These are phyloP conservation scores for Anguilla anguilla DNA, from an alignment of 2,797 vertebrate species.

Conservation along the genomic window DNA sequence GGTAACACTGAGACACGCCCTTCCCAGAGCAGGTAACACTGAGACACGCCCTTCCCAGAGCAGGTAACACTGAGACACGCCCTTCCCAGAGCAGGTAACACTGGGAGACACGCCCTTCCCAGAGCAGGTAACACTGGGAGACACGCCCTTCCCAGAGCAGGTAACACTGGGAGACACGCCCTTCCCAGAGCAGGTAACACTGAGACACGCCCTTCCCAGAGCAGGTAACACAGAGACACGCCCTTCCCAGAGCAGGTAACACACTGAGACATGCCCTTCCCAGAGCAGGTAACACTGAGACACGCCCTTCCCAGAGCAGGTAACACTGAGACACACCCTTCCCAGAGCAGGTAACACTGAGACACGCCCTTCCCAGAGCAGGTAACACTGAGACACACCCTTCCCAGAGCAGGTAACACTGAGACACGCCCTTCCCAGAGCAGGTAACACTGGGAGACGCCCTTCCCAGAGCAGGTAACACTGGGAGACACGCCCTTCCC, in stretches of 20 bases:
- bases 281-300: too few relatives aligned
- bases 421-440: not conserved
- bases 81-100: not conserved
- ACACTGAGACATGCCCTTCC: too few relatives aligned
- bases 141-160: not conserved
- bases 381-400: not conserved
- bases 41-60: not conserved
- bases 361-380: not conserved
- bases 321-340: not conserved
- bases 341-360: not conserved
- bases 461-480: slow-evolving; percentile 4
- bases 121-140: not conserved
- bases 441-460: not conserved
- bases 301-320: not conserved
- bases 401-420: slow-evolving; percentile 6
- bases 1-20: not conserved
- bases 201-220: not conserved
- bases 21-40: not conserved
- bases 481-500: not conserved
- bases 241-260: not conserved
- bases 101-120: not conserved
- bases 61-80: slow-evolving; percentile 8
- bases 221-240: not conserved
- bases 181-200: not conserved
- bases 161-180: not conserved